A percentile compares a stretch with the other conserved stretches of the same genome.
Conservation (phyloP, 2,113 vertebrate genomes). For the Corythoichthys haematopterus region DNA sequence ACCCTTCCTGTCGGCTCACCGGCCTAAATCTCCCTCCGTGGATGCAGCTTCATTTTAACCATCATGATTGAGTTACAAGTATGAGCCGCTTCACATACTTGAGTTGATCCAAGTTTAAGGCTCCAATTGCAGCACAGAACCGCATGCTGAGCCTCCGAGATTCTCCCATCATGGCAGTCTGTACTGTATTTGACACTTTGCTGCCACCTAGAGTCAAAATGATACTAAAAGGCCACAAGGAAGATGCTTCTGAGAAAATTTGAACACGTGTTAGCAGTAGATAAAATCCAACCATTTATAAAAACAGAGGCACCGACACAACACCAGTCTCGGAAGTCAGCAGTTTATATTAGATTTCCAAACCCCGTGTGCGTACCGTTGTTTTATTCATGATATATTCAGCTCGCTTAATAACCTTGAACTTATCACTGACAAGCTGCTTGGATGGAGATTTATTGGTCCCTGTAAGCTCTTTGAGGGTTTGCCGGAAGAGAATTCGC, state of each 20-base stretch:
- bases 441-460: slow-evolving; percentile 56
- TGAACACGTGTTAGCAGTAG: slow-evolving; percentile 18
- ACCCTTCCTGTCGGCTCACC: slow-evolving; percentile 30
- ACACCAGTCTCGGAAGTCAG: slow-evolving; percentile 25
- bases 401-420: slow-evolving; percentile 64
- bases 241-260: slow-evolving; percentile 8
- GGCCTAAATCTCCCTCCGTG: slow-evolving; percentile 33
- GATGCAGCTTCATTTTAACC: slow-evolving; percentile 32
- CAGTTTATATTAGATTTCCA: slow-evolving; percentile 29
- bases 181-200: slow-evolving; percentile 50
- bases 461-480: slow-evolving; percentile 56
- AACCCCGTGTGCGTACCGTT: slow-evolving; percentile 5
- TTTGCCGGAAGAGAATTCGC: slow-evolving; percentile 65
- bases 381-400: slow-evolving; percentile 58
- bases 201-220: slow-evolving; percentile 61
- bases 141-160: slow-evolving; percentile 3
- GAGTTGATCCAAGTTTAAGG: slow-evolving; percentile 21
- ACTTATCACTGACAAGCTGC: slow-evolving; percentile 58
- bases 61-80: slow-evolving; percentile 26
- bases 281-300: slow-evolving; percentile 35
- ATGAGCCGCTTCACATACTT: slow-evolving; percentile 28
- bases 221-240: slow-evolving; percentile 1
- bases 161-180: neutral
- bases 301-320: slow-evolving; percentile 21
- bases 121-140: slow-evolving; percentile 22